Base-by-base conservation (phyloP, 37 sponge, comb jelly and placozoan species). In the Diacarnus erythraeanus region DNA sequence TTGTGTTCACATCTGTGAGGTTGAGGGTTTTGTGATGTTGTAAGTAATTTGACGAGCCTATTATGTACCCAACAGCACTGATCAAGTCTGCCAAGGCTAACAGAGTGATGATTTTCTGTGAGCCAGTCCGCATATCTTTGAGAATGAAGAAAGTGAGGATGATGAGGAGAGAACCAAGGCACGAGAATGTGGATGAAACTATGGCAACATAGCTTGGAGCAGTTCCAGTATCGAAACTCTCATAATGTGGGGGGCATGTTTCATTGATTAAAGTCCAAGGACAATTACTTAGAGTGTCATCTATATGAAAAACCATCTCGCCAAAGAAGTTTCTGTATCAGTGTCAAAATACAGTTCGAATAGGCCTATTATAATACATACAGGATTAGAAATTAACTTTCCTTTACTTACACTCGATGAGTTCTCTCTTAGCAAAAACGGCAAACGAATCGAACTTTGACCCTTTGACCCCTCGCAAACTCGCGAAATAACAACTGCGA, bases 31-130 rank as follows among this genome's bases (percentile, higher is more conserved):
- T n/a, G 64, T 57, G 70, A 64, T 77, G 79, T 35, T 43, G 15
- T 2, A 77, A 1, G 36, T 57, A 77, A 61, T 78, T 78, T 3
- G 59, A 37, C 3, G 90, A 78, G 15, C 84, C 84, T 4, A 68
- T 34, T 31, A 90, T 80, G 78, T 90, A 90, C 27, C 90, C 86
- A 12, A 61, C 41, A 64, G 86, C 90, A 60, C 75, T 84, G 61
- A 79, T 51, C 38, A 90, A 76, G 47, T 90, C 90, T 5, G 90
- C 80, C 0, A 90, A 0, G 23, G 90, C 90, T 17, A 90, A 25
- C 8, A 81, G 60, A 3, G 86, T 57, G 57, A 90, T 76, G 42
- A 90, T 80, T 31, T 72, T 47, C 54, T 84, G 78, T 0, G 89
- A 58, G 0, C 70, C 63, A 27, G 89, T 79, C n/a, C 89, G 43